Base-by-base conservation (phyloP, 2,888 invertebrate genomes). In the Dasypogon diadema region DNA sequence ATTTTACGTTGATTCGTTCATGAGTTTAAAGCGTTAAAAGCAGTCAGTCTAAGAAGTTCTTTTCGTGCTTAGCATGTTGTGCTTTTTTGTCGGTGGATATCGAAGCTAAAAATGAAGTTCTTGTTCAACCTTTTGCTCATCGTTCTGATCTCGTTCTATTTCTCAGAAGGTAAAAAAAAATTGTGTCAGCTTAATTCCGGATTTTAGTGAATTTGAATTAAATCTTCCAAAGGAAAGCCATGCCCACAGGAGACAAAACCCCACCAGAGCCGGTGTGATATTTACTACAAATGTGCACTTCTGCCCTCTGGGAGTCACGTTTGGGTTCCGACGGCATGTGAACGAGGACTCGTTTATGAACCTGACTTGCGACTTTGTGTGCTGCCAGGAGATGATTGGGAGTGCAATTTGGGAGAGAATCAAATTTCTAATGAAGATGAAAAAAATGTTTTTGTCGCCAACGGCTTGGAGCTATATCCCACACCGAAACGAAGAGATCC, bases 351-450 rank as follows among this genome's bases (percentile, higher is more conserved):
- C 5, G 80, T 86, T 2, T 86, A 84, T 76, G 86, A 86, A 68
- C 82, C 82, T 24, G 82, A 81, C 77, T 79, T 86, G n/a, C 81
- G 80, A n/a, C 81, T 82, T 30, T 86, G 86, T 77, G 86, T 86
- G 8, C 60, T 86, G 34, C 85, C 86, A 2, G 85, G 81, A n/a
- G 86, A 86, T 30, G 84, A 86, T 73, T 86, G 86, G 86, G 87
- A 86, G 60, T 86, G 86, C 77, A 77, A 80, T 46, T 21, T 60
- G 24, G 51, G 16, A 21, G 37, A 58, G 42, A n/a, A 68, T 34
- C n/a, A 65, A 14, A 37, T 37, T 18, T 42, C 42, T 42, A 42
- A 42, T 12, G 12, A 48, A 6, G 72, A 65, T 42, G 63, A 72
- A 58, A 3, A 65, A 6, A 56, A 56, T 5, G 73, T 79, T 26